Percentiles rank a stretch among this genome's conserved stretches.
phyloP scores from a whole-genome alignment of 2,888 invertebrate genomes.

The Chydorus sphaericus region DNA sequence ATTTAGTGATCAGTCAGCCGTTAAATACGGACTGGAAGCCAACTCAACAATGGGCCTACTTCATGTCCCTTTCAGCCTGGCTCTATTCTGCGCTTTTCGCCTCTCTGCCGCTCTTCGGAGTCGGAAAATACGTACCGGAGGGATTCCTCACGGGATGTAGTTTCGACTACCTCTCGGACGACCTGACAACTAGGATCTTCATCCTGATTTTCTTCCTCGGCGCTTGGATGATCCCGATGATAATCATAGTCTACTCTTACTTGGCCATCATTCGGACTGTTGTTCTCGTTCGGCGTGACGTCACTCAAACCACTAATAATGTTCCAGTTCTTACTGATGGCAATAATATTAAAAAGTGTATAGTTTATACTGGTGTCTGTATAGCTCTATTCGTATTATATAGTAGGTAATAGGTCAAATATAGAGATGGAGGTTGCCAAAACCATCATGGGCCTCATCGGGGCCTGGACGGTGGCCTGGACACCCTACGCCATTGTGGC shows the following conservation, averaged over 20 bases:
- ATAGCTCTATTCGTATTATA: too few species aligned
- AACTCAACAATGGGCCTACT: not conserved
- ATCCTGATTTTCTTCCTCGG: constrained; percentile 58
- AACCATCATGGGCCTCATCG: too few species aligned
- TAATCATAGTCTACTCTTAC: constrained; percentile 56
- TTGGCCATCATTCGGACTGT: constrained; percentile 51
- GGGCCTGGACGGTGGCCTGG: too few species aligned
- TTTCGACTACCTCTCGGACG: constrained; percentile 29
- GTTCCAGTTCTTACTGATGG: too few species aligned
- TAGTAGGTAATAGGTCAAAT: not conserved
- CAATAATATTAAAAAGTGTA: too few species aligned
- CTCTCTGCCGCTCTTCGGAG: constrained; percentile 28
- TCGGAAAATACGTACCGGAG: constrained; percentile 28
- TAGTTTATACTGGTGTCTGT: too few species aligned
- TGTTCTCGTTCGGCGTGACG: not conserved
- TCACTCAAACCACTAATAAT: too few species aligned
- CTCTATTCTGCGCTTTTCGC: constrained; percentile 25
- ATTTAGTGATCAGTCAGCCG: constrained; percentile 28
- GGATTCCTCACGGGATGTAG: constrained; percentile 31
- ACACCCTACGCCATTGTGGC: too few species aligned
- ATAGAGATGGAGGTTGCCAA: not conserved
- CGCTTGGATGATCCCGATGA: constrained; percentile 57
- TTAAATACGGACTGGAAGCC: constrained; percentile 22
- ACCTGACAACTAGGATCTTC: constrained; percentile 38
- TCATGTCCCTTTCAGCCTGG: constrained; percentile 24